phyloP scores from a whole-genome alignment of 2,888 invertebrate species.

The Scaptomyza flava region DNA sequence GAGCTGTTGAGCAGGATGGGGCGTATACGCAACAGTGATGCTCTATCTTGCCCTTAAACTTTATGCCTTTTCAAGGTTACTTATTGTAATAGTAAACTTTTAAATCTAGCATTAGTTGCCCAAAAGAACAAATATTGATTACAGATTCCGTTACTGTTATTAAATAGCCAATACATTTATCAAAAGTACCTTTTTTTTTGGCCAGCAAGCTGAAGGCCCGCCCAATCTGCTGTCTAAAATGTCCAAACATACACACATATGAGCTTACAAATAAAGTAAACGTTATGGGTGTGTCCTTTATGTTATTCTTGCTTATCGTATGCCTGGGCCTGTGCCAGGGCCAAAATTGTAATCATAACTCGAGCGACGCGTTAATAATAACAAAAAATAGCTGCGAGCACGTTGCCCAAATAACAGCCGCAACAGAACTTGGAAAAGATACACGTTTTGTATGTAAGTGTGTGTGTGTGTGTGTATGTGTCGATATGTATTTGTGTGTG shows the following conservation, averaged over 20 bases:
- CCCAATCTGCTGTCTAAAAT: conserved; percentile 34
- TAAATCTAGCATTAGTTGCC: no score
- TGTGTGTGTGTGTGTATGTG: conserved; percentile 3
- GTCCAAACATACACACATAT: conserved; percentile 2
- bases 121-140: conserved; percentile 2
- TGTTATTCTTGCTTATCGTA: conserved; percentile 1
- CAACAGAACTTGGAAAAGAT: conserved; percentile 15
- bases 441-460: background rate
- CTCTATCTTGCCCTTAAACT: background rate
- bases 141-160: conserved; percentile 22
- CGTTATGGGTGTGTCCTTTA: conserved; percentile 3
- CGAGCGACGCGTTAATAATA: conserved; percentile 73
- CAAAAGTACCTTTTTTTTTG: conserved; percentile 14
- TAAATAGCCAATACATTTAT: conserved; percentile 35
- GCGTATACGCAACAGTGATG: conserved; percentile 8
- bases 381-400: conserved; percentile 76
- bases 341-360: conserved; percentile 75
- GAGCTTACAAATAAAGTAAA: conserved; percentile 11
- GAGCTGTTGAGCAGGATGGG: background rate
- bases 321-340: conserved; percentile 24
- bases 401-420: conserved; percentile 54
- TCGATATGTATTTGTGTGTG: conserved; percentile 16
- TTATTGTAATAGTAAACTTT: no score
- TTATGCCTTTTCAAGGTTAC: background rate
- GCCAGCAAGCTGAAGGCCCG: conserved; percentile 39